Conservation (phyloP, 2,888 invertebrate genomes). For the Scaptomyza caliginosa region DNA sequence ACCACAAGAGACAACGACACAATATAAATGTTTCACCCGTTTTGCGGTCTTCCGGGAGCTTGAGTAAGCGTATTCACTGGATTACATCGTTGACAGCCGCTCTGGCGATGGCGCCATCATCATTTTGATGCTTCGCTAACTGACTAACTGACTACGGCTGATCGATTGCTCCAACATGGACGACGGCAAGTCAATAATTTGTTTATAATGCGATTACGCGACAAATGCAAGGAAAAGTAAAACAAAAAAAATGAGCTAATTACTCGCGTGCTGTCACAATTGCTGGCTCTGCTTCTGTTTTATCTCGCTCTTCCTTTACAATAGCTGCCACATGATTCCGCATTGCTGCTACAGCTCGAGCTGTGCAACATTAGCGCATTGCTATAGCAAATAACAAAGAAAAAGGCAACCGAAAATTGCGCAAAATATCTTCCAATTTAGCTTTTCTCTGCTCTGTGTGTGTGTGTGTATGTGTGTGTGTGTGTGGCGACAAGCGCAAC, state of each 20-base stretch:
- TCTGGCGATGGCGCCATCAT: constrained; percentile 41
- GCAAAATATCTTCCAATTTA: constrained; percentile 47
- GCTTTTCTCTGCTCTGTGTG: no score
- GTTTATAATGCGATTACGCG: constrained; percentile 76
- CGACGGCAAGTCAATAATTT: constrained; percentile 60
- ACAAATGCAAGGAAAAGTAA: constrained; percentile 30
- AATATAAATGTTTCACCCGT: constrained; percentile 31
- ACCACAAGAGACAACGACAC: constrained; percentile 26
- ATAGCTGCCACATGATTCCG: not conserved
- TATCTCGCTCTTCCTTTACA: not conserved
- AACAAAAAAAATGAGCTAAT: constrained; percentile 49
- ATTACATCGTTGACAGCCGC: constrained; percentile 24
- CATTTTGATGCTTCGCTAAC: constrained; percentile 43
- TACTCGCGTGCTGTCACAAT: constrained; percentile 74
- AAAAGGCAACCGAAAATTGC: no score
- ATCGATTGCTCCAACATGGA: constrained; percentile 33
- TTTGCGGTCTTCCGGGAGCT: constrained; percentile 62
- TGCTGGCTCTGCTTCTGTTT: constrained; percentile 33
- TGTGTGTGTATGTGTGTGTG: not conserved
- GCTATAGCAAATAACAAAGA: no score
- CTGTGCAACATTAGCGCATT: no score
- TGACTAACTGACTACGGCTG: constrained; percentile 9
- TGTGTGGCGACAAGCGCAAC: constrained; percentile 34
- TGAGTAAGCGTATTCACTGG: constrained; percentile 25
- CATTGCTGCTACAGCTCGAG: not conserved